phyloP scores from a whole-genome alignment of 2,113 vertebrate genomes.

The Neolamprologus brichardi region DNA sequence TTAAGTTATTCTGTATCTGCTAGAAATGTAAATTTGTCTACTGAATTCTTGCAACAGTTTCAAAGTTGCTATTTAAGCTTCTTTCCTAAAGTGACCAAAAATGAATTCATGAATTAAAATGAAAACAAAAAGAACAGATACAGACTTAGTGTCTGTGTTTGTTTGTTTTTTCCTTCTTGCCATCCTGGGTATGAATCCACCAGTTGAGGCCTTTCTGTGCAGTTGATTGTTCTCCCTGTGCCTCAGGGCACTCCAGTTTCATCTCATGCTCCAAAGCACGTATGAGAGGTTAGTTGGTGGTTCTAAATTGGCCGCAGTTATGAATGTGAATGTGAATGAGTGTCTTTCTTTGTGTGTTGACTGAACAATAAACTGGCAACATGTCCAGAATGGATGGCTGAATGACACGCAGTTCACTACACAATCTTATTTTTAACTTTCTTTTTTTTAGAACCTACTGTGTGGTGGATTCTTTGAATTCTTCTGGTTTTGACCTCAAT shows the following conservation, averaged over 20 bases:
- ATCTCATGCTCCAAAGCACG: background rate
- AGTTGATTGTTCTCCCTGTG: background rate
- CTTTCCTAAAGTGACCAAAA: background rate
- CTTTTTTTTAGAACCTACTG: background rate
- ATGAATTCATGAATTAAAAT: background rate
- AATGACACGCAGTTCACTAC: background rate
- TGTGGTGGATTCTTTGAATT: background rate
- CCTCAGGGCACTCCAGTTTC: background rate
- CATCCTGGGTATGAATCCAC: background rate
- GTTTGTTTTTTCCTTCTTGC: background rate
- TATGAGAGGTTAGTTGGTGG: background rate
- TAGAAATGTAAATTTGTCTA: background rate
- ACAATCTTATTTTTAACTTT: background rate
- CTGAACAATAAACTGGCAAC: background rate
- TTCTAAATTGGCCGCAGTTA: background rate
- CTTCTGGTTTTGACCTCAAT: background rate
- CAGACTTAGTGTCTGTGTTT: background rate
- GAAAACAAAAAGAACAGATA: background rate
- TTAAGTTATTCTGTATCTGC: background rate
- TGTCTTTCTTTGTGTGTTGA: background rate
- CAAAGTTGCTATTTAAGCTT: background rate
- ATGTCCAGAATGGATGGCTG: background rate
- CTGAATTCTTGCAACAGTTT: background rate
- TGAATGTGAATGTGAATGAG: background rate
- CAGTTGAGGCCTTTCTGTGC: background rate